Evolutionary conservation across 2,888 invertebrate genomes (phyloP).

Genomic region (Melanophora roralis): DNA sequence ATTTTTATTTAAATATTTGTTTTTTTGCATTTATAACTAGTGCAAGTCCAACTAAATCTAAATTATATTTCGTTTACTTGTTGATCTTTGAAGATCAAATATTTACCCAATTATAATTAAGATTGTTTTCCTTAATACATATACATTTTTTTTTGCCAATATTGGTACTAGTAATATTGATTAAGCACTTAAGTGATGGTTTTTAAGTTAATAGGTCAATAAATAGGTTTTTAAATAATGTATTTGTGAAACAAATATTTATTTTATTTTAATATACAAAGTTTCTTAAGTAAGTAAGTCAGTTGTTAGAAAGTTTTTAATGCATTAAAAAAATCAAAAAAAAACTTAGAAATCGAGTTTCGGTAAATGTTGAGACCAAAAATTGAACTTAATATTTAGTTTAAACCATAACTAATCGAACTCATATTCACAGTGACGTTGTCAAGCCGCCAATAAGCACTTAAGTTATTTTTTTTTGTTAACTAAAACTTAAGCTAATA

Average conservation of each 20-base stretch:
- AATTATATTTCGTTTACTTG: constrained; percentile 25
- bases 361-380: too few relatives aligned
- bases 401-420: too few relatives aligned
- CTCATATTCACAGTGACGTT: too few relatives aligned
- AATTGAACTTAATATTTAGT: too few relatives aligned
- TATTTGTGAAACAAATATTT: background rate
- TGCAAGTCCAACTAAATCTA: constrained; percentile 57
- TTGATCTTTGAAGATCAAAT: constrained; percentile 36
- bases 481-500: too few relatives aligned
- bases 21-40: constrained; percentile 27
- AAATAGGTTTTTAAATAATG: constrained; percentile 5
- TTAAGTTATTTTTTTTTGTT: too few relatives aligned
- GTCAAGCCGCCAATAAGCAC: too few relatives aligned
- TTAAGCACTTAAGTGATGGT: constrained; percentile 19
- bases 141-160: background rate
- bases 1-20: background rate
- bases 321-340: too few relatives aligned
- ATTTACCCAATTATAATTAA: constrained; percentile 34
- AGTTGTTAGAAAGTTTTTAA: too few relatives aligned
- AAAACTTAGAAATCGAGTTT: too few relatives aligned
- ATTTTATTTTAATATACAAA: too few relatives aligned
- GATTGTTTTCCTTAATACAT: constrained; percentile 15
- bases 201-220: constrained; percentile 8
- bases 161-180: constrained; percentile 26
- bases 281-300: too few relatives aligned